Percentiles rank a stretch among this genome's conserved stretches.
phyloP scores from a whole-genome alignment of 1,140 invertebrate species.

The Anagrus nilaparvatae region DNA sequence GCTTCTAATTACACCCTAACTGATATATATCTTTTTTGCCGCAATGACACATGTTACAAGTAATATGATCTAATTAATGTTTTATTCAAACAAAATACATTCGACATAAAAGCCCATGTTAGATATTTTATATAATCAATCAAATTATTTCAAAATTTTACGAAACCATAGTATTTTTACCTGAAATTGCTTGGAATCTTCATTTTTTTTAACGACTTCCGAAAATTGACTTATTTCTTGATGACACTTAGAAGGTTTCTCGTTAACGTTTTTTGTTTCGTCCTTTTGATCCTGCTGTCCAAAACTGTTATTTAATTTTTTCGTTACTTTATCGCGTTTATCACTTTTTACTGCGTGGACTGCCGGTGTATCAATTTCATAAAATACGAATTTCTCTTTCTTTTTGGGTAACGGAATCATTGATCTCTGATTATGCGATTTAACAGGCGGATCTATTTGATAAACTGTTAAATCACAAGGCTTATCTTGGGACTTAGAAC shows the following conservation, averaged over 20 bases:
- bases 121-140: too few species aligned
- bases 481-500: constrained; percentile 36
- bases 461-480: constrained; percentile 27
- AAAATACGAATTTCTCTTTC: constrained; percentile 32
- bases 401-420: constrained; percentile 19
- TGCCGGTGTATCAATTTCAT: constrained; percentile 31
- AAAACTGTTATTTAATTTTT: constrained; percentile 24
- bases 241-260: constrained; percentile 23
- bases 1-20: too few species aligned
- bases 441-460: constrained; percentile 26
- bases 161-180: too few species aligned
- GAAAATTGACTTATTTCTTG: constrained; percentile 32
- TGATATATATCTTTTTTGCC: too few species aligned
- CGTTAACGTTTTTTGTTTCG: constrained; percentile 21
- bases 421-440: constrained; percentile 24
- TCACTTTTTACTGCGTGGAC: constrained; percentile 25
- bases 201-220: constrained; percentile 28
- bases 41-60: too few species aligned
- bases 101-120: too few species aligned
- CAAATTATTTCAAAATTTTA: too few species aligned
- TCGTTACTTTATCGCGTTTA: constrained; percentile 24
- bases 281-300: constrained; percentile 18
- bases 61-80: too few species aligned
- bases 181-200: constrained; percentile 29
- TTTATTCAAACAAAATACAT: too few species aligned